Base-by-base conservation (phyloP, 2,797 vertebrate genomes). In the Amphiprion clarkii region DNA sequence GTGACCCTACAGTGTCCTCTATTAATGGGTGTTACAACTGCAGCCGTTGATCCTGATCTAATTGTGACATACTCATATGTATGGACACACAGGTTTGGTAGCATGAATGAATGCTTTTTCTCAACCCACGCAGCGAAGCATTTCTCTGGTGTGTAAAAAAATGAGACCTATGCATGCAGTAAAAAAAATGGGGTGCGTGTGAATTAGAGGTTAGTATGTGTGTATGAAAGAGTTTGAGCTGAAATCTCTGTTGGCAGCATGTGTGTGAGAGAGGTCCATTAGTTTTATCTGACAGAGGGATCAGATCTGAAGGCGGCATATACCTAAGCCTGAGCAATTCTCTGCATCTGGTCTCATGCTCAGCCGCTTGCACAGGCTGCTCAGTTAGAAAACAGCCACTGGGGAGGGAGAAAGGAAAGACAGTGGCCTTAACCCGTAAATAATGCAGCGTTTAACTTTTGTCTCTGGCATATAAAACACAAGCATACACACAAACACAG, bases 251-350 rank as follows among this genome's bases (percentile, higher is more conserved):
- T 66, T 51, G 46, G 65, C 31, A 21, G 36, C 55, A 46, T 17
- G 63, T 59, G 68, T 46, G 73, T 14, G 63, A 44, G 40, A 56
- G 53, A 70, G 70, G 73, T 81, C 83, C 67, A 86, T 90, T 91
- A 78, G 81, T 87, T 92, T 83, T 81, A 89, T 90, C 84, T 87
- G 87, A 89, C 81, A 66, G 74, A 40, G 25, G 73, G 71, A 88
- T 91, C 88, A 81, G 81, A 88, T 85, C 78, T 84, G 72, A 87
- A 88, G 88, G 74, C 64, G 81, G 71, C 71, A 81, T 88, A 79
- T 78, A 85, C 75, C 79, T 53, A 71, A 75, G 40, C 49, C 40
- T 74, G 76, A 82, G 55, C 17, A n/a, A 82, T 85, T 71, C 76
- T 46, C 40, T 57, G 54, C 51, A n/a, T 82, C 79, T 81, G 49